A percentile compares a stretch with the other conserved stretches of the same genome.
Conservation (phyloP, 1,140 invertebrate species). For the Apocrypta bakeri region DNA sequence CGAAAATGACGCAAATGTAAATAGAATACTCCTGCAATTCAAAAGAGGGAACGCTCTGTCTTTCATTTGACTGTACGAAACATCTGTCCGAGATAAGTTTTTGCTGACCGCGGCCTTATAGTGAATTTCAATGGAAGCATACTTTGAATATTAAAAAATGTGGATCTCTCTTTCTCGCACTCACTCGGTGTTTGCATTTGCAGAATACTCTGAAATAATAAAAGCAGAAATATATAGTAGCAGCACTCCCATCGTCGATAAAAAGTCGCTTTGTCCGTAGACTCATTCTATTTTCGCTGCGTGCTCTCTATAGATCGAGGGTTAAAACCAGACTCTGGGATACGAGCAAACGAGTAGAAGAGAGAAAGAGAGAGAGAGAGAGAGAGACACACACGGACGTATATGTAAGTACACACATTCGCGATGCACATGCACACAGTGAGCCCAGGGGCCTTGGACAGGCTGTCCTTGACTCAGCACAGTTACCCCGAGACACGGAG, state of each 20-base stretch:
- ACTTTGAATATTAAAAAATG: background rate
- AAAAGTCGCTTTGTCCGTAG: background rate
- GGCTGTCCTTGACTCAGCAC: slow-evolving; percentile 74
- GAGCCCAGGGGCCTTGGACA: slow-evolving; percentile 68
- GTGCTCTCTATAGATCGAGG: slow-evolving; percentile 12
- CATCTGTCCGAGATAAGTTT: too few species aligned
- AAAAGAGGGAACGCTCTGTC: too few species aligned
- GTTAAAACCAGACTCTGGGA: slow-evolving; percentile 10
- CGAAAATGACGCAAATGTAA: too few species aligned
- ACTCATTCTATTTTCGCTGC: background rate
- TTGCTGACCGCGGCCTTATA: too few species aligned
- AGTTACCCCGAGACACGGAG: slow-evolving; percentile 69
- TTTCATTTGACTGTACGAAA: too few species aligned
- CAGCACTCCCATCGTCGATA: background rate
- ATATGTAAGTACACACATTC: slow-evolving; percentile 30
- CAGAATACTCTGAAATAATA: background rate
- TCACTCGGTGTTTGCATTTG: background rate
- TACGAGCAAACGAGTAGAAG: background rate
- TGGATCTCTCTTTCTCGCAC: background rate
- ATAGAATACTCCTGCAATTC: too few species aligned
- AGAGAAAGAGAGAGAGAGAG: slow-evolving; percentile 42
- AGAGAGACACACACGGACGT: background rate
- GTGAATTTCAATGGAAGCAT: too few species aligned
- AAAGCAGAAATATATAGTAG: background rate
- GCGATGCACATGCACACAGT: slow-evolving; percentile 44